A percentile compares a stretch with the other conserved stretches of the same genome.
phyloP scores from a whole-genome alignment of 2,113 vertebrate genomes.

The Dicrurus megarhynchus region DNA sequence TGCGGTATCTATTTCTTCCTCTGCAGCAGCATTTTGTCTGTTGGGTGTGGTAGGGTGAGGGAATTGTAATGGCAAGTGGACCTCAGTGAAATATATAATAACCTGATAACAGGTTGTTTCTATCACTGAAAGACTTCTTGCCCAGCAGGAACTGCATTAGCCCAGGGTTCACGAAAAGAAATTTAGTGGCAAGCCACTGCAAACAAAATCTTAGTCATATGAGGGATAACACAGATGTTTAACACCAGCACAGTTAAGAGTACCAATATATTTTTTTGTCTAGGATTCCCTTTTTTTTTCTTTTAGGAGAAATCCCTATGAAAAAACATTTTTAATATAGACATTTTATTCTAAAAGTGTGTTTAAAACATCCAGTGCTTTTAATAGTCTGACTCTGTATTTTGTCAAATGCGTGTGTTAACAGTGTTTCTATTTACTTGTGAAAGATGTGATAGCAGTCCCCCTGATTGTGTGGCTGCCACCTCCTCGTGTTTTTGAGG shows the following conservation, averaged over 20 bases:
- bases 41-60: neutral
- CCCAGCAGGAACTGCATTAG: neutral
- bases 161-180: neutral
- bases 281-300: neutral
- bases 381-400: neutral
- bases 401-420: neutral
- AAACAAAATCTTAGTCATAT: neutral
- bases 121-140: neutral
- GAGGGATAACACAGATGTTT: neutral
- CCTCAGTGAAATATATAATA: neutral
- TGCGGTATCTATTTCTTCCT: neutral
- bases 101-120: neutral
- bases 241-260: neutral
- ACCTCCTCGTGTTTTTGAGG: neutral
- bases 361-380: neutral
- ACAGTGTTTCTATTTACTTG: neutral
- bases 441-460: neutral
- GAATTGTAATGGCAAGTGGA: neutral
- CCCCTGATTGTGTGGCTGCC: neutral
- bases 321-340: neutral
- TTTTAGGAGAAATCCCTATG: neutral
- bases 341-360: neutral
- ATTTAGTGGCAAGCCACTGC: neutral
- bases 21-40: neutral
- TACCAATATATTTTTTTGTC: neutral